Base-by-base conservation (phyloP, 2,113 vertebrate genomes). In the Megaptera novaeangliae region DNA sequence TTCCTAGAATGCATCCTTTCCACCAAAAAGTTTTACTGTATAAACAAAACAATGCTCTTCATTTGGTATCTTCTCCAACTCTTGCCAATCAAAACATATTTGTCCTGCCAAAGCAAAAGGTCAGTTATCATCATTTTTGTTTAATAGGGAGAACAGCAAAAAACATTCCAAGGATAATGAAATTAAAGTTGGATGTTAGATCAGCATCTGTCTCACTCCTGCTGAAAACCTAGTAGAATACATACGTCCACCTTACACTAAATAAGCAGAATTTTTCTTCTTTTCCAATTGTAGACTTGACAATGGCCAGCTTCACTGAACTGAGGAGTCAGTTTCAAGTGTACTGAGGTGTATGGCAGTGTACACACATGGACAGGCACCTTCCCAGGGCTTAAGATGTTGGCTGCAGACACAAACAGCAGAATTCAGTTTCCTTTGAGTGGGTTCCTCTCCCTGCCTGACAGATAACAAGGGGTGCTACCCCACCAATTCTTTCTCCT, bases 21-120 rank as follows among this genome's bases (percentile, higher is more conserved):
- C n/a, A 78, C 29, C 57, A 90, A 72, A 6, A 93, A 92, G 39
- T 87, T 80, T 92, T 94, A 69, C 34, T 87, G 29, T 69, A 93
- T n/a, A 92, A 83, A 94, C 20, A 61, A 84, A 89, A 88, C 31
- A 96, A 61, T 74, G 17, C 9, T 88, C 88, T 89, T 92, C 61
- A 95, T 83, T 59, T 96, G 34, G 31, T 39, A 82, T 68, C 15
- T 84, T 91, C 87, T 55, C 25, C n/a, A 68, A 81, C 15, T 64
- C 95, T 84, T 96, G 66, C 66, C 44, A 94, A 95, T 84, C 46
- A 90, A 94, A 93, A 66, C 14, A 81, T 64, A 49, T 57, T 78
- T 84, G 64, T 21, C 46, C 34, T 18, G 31, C 4, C n/a, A 84
- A 8, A 31, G 36, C 5, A 78, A 81, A 75, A 8, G 34, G 63